Evolutionary conservation across 2,888 invertebrate species (phyloP), one percentile per base, ranked within the genome.

Genomic region (Epistrophe eligans): DNA sequence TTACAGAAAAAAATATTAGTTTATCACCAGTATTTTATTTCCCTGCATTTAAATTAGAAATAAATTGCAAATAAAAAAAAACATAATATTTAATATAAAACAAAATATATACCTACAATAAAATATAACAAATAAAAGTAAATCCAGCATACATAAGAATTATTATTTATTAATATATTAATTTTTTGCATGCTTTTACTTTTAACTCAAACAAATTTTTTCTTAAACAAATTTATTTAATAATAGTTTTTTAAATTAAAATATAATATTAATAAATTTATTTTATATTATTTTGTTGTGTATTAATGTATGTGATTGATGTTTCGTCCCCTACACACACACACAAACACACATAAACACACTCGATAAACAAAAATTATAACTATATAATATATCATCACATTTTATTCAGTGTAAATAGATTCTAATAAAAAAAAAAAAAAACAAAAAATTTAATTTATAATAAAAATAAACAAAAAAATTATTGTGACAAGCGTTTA

Each of bases 361-460:
- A 58, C 10, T 43, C 40, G 43, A 15, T 9, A 24, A 43, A 58
- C 40, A 85, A 24, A 2, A 24, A 60, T 70, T 52, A 48, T 73
- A 71, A 84, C 40, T 70, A n/a, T 40, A 35, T 57, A 70, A 72
- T 35, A 70, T 45, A 67, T 70, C 76, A 72, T 64, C 77, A 77
- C 77, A 82, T 82, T 62, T 50, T 71, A 52, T 73, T 84, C 81
- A 77, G 67, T 85, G 85, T 85, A 82, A 81, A 85, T 85, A 82
- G 82, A 19, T 77, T 43, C 67, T 73, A 79, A 71, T 24, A 66
- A 24, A 60, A 19, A 84, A 55, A 32, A 43, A 43, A 28, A 2
- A 45, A 62, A 24, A 24, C 2, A 10, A 43, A 64, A 19, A 43
- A 40, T 60, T 40, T 45, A 43, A 45, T 45, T 19, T 43, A 66